These are phyloP conservation scores for Trochalopteron elliotii DNA, from an alignment of 2,113 vertebrate genomes.

Conservation along the genomic window DNA sequence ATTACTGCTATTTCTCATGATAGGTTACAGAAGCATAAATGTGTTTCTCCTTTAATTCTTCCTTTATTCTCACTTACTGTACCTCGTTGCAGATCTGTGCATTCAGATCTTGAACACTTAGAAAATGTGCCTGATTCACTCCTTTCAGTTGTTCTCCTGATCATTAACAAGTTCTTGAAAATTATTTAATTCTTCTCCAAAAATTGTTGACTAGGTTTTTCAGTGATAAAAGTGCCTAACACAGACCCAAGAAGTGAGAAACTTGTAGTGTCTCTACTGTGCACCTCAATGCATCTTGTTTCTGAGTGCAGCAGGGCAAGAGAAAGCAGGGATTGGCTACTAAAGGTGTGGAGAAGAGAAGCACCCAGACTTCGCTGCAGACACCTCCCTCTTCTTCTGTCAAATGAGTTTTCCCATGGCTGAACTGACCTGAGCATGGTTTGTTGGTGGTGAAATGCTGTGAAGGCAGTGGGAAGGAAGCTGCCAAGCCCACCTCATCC, in stretches of 20 bases:
- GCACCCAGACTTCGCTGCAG: not conserved
- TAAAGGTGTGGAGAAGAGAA: not conserved
- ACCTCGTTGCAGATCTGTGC: not conserved
- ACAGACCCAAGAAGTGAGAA: not conserved
- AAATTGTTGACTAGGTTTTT: not conserved
- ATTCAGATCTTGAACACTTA: not conserved
- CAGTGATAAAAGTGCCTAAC: not conserved
- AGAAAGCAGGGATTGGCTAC: not conserved
- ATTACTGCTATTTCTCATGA: not conserved
- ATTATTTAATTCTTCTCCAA: not conserved
- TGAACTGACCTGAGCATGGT: not conserved
- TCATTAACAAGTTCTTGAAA: not conserved
- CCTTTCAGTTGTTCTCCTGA: not conserved
- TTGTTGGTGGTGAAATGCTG: not conserved
- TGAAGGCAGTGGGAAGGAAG: not conserved
- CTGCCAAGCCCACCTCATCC: not conserved
- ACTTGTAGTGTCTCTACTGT: accelerated
- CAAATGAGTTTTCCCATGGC: not conserved
- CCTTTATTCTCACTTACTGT: not conserved
- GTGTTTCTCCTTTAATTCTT: not conserved
- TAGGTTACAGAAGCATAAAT: not conserved
- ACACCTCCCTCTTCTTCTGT: not conserved
- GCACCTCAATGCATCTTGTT: not conserved
- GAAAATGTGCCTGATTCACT: not conserved
- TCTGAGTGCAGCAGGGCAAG: not conserved